phyloP scores from a whole-genome alignment of 2,888 invertebrate species.

The Eupeodes latifasciatus region DNA sequence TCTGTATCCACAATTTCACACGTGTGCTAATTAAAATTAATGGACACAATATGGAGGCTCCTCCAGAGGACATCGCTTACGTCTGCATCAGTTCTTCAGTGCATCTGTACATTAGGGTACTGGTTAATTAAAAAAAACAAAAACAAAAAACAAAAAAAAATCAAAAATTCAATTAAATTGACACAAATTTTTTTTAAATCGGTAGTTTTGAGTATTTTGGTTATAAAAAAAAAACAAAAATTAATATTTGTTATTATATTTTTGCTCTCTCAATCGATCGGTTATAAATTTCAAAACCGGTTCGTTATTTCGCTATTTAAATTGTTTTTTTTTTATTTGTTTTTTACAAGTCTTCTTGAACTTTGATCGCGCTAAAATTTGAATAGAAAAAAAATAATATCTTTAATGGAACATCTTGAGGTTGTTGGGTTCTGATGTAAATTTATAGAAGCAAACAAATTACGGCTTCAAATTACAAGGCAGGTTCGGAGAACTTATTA shows the following conservation, averaged over 20 bases:
- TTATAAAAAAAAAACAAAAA: constrained; percentile 15
- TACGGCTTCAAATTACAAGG: no score
- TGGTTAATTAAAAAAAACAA: constrained; percentile 81
- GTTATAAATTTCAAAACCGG: not conserved
- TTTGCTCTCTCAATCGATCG: constrained; percentile 28
- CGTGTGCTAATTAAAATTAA: constrained; percentile 64
- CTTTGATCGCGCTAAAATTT: not conserved
- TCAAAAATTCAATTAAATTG: constrained; percentile 63
- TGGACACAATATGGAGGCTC: constrained; percentile 72
- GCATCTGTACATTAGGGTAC: constrained; percentile 83
- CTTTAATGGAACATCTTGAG: constrained; percentile 58
- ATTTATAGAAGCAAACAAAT: no score
- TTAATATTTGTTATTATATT: constrained; percentile 37
- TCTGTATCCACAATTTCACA: constrained; percentile 71
- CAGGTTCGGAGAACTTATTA: no score
- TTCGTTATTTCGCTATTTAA: constrained; percentile 27
- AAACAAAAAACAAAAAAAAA: constrained; percentile 71
- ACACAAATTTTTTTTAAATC: constrained; percentile 49
- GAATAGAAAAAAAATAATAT: not conserved
- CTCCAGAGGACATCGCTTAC: constrained; percentile 73
- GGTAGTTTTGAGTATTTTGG: constrained; percentile 67
- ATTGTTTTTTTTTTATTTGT: constrained; percentile 39
- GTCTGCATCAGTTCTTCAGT: constrained; percentile 77
- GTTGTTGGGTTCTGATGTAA: not conserved
- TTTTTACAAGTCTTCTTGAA: constrained; percentile 8